Evolutionary conservation across 2,113 vertebrate species (phyloP), one percentile per base, ranked within the genome.

Genomic region (Nematolebias whitei): DNA sequence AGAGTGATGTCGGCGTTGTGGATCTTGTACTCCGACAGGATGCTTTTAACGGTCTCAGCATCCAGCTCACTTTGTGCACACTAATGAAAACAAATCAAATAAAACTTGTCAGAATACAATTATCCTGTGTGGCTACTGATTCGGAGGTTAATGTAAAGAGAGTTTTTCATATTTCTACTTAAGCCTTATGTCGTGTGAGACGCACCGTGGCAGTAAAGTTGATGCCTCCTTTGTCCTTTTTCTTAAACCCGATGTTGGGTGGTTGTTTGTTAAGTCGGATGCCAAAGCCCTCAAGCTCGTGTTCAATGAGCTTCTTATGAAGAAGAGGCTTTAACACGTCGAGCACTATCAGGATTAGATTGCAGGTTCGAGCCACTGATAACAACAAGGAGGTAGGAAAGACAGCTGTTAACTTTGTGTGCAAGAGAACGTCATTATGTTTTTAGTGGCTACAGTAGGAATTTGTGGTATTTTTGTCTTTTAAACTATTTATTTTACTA

Each of bases 141-240:
- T 20, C 10, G 53, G n/a, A 35, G 11, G 23, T n/a, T 43, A 40
- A 69, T 11, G 20, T 2, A 23, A 2, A 13, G 26, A 15, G 24
- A 16, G 39, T 0, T 52, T 45, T 65, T 20, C 20, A 13, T 43
- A 24, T 49, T 12, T 63, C 3, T 2, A 23, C 49, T 43, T 14
- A 29, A 45, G 44, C 4, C 15, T 32, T 20, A 11, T 22, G 43
- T 22, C 9, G n/a, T 12, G 51, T 18, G 47, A 48, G 12, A 75
- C 60, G 0, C 92, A 99, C 98, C 20, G 97, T 99, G 24, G 95
- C 94, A 2, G 98, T 99, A 69, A 99, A 96, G 87, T 99, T 99
- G 89, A 99, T 98, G 87, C 98, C 98, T 62, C 98, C 98, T 90
- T 99, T 99, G 90, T 99, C 98, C 91, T 99, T 99, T 88, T 94